Conservation (phyloP, 2,797 vertebrate species). For the Eospalax fontanierii region DNA sequence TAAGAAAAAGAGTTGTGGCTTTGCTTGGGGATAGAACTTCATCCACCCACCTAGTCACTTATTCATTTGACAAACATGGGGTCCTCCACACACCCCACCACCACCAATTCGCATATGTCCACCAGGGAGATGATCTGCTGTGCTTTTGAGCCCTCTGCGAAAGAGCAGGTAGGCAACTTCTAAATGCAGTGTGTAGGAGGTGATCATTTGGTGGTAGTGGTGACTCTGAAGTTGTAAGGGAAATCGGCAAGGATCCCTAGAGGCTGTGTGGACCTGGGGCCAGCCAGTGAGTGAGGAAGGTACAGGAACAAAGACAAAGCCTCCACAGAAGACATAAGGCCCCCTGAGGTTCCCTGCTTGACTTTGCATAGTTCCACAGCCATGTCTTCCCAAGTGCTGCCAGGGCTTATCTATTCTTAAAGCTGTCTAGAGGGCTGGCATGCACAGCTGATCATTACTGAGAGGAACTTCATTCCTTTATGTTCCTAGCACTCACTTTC, state of each 20-base stretch:
- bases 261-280: not conserved
- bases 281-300: not conserved
- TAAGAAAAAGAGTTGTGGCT: not conserved
- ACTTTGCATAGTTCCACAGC: not conserved
- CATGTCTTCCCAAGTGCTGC: slow-evolving; percentile 23
- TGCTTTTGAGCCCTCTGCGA: not conserved
- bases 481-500: not conserved
- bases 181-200: not conserved
- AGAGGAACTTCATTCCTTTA: slow-evolving; percentile 4
- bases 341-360: not conserved
- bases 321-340: fast-evolving
- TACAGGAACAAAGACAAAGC: not conserved
- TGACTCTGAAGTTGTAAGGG: not conserved
- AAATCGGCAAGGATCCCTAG: not conserved
- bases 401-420: slow-evolving; percentile 8
- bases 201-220: not conserved
- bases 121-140: not conserved
- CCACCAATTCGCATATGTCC: not conserved
- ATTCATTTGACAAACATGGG: not conserved
- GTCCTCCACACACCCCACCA: not conserved
- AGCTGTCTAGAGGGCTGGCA: slow-evolving; percentile 19
- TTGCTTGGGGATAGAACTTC: not conserved
- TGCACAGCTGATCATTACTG: not conserved
- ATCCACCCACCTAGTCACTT: not conserved
- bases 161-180: not conserved